Evolutionary conservation across 2,888 invertebrate genomes (phyloP).

Genomic region (Torymus auratus): DNA sequence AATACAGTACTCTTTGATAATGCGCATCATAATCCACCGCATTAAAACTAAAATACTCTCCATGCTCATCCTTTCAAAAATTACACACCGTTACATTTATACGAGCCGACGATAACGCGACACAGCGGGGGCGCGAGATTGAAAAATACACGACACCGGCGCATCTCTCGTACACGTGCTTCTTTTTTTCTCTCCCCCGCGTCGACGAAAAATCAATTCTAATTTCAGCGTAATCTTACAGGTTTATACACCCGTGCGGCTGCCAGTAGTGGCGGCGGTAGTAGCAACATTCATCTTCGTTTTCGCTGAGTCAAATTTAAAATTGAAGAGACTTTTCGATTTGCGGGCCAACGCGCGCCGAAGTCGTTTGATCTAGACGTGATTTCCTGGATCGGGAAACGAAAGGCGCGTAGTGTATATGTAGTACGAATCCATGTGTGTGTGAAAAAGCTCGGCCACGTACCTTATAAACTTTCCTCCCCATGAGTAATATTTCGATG

Average conservation of each 20-base stretch:
- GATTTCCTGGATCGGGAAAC: slow-evolving; percentile 28
- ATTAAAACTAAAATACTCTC: no score
- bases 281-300: slow-evolving; percentile 26
- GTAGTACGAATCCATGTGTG: no score
- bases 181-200: background rate
- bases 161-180: no score
- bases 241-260: background rate
- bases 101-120: no score
- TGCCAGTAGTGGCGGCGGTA: background rate
- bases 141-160: no score
- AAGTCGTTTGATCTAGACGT: slow-evolving; percentile 18
- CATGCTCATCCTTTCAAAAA: no score
- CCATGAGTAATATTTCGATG: no score
- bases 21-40: no score
- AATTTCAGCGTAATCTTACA: slow-evolving; percentile 13
- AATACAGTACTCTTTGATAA: no score
- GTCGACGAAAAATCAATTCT: background rate
- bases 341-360: slow-evolving; percentile 1
- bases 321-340: slow-evolving; percentile 38
- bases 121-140: no score
- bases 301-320: slow-evolving; percentile 35
- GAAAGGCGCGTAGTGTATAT: background rate
- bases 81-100: no score
- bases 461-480: background rate
- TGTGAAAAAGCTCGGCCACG: background rate